Base-by-base conservation (phyloP, 2,113 vertebrate species). In the Pyxicephalus adspersus region DNA sequence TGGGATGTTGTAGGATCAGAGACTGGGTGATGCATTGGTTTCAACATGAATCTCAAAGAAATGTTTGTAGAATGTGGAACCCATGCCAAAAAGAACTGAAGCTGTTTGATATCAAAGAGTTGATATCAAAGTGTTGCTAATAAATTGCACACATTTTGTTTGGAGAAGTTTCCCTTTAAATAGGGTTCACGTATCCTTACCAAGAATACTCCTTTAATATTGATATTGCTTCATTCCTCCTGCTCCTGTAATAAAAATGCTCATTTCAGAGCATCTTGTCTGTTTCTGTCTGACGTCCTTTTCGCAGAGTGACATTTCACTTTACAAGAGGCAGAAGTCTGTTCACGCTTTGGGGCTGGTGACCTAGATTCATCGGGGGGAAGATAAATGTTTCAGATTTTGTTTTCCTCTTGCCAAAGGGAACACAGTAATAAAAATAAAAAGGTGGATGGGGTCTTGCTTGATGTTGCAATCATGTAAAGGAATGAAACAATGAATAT, bases 361-460 rank as follows among this genome's bases (percentile, higher is more conserved):
- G 73, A 76, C 73, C 73, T 63, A 76, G 55, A 61, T 76, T 76
- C 58, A 26, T 76, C 57, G 60, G 45, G 17, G 57, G 58, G 58
- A 15, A 73, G 52, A 76, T 25, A 76, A 31, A 63, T 76, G 73
- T 63, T 76, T 60, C 19, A 76, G 57, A 22, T 28, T 61, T 63
- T 76, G 23, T 63, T 51, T 76, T 63, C 22, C 25, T 29, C 74
- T 64, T 64, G 38, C 74, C 70, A 58, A 31, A 58, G 52, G 70
- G 70, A 73, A 28, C 57, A 73, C 26, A 73, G 70, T 51, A 45
- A 45, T 15, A 45, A 52, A 72, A 34, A 73, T 22, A 58, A 73
- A 58, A 1, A 57, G 31, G 54, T 20, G 26, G 26, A 31, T 11
- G 11, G 54, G 6, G n/a, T 23, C 3, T 28, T 57, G 70, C 70